Percentiles rank a stretch among this genome's conserved stretches.
These are phyloP conservation scores for Limnephilus auricula DNA, from an alignment of 2,888 invertebrate species.

Conservation along the genomic window DNA sequence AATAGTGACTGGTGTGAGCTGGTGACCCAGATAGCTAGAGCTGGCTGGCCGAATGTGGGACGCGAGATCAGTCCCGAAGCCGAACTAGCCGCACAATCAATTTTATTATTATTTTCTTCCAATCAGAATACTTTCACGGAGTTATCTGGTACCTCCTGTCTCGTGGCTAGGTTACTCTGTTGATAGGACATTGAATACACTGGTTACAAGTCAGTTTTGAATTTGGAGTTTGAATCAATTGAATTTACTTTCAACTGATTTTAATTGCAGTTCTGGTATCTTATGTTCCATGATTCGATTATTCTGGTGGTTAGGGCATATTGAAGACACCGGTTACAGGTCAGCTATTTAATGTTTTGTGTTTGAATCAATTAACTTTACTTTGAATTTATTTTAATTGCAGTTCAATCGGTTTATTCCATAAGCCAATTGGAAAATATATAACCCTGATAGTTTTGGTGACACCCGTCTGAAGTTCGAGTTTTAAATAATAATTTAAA, in stretches of 20 bases:
- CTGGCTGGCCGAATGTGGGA: conserved; percentile 56
- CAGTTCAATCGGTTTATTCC: too few relatives aligned
- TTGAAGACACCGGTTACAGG: not conserved
- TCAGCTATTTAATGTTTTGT: not conserved
- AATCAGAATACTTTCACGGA: conserved; percentile 60
- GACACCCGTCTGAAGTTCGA: too few relatives aligned
- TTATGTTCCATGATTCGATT: not conserved
- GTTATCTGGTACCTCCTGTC: not conserved
- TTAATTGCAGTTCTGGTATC: not conserved
- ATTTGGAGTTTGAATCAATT: not conserved
- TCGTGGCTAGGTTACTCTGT: conserved; percentile 10
- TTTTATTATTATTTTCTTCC: conserved; percentile 50
- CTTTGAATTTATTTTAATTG: too few relatives aligned
- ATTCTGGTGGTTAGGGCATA: not conserved
- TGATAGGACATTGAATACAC: not conserved
- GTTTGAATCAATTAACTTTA: not conserved
- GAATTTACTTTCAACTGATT: too few relatives aligned
- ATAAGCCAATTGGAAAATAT: too few relatives aligned
- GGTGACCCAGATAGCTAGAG: conserved; percentile 58
- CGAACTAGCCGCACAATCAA: conserved; percentile 51
- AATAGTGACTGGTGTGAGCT: not conserved
- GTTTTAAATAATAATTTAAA: too few relatives aligned
- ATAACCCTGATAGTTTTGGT: too few relatives aligned
- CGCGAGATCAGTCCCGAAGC: conserved; percentile 54
- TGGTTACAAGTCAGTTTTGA: not conserved